These are phyloP conservation scores for Scaptomyza flava DNA, from an alignment of 2,888 invertebrate species.

Conservation along the genomic window DNA sequence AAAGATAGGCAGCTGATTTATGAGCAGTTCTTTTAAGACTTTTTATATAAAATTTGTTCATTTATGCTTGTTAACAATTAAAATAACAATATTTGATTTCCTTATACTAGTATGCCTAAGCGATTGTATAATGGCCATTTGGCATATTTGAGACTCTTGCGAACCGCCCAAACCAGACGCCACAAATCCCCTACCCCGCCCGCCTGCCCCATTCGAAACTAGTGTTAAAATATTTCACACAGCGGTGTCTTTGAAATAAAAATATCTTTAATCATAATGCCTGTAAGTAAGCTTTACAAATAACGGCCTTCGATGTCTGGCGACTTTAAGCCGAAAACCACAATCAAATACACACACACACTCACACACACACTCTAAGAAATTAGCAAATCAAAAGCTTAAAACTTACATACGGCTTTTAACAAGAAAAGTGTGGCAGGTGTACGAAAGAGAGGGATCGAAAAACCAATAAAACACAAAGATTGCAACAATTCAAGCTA, in stretches of 20 bases:
- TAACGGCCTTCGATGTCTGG: constrained; percentile 57
- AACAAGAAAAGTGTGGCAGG: constrained; percentile 43
- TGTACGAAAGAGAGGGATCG: constrained; percentile 17
- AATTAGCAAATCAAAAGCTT: constrained; percentile 62
- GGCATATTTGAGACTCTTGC: constrained; percentile 23
- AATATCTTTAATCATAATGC: constrained; percentile 60
- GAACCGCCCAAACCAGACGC: constrained; percentile 1
- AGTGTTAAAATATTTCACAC: constrained; percentile 46
- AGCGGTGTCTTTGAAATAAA: constrained; percentile 53
- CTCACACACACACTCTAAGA: not conserved
- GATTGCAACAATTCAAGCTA: constrained; percentile 46
- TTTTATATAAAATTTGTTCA: no score
- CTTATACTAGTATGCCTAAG: constrained; percentile 7
- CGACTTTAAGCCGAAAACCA: constrained; percentile 12
- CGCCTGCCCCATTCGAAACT: not conserved
- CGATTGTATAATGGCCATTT: constrained; percentile 36
- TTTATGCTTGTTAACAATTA: no score
- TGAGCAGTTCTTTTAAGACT: not conserved
- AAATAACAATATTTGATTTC: constrained; percentile 20
- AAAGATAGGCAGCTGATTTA: not conserved
- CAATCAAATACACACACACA: not conserved
- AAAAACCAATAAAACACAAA: constrained; percentile 55
- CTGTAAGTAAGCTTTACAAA: constrained; percentile 62
- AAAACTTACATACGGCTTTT: constrained; percentile 32
- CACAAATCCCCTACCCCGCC: not conserved